Percentiles rank a stretch among this genome's conserved stretches.
These are phyloP conservation scores for Pygmarrhopalites habei DNA, from an alignment of 1,140 invertebrate genomes.

Conservation along the genomic window DNA sequence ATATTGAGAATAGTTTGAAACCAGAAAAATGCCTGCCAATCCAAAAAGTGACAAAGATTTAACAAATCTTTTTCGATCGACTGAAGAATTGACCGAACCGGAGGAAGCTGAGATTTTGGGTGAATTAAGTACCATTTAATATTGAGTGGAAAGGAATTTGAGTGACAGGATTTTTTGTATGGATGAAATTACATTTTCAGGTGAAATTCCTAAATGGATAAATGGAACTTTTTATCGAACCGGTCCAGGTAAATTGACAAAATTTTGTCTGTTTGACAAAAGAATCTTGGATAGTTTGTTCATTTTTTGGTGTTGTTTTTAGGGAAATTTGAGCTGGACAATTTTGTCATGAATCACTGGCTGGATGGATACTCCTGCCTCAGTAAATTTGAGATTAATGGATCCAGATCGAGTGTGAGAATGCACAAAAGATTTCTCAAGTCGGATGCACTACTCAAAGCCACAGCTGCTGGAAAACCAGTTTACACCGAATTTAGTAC, in stretches of 20 bases:
- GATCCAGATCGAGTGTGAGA: slow-evolving; percentile 36
- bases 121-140: no score
- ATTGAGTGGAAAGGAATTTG: no score
- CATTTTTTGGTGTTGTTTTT: no score
- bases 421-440: slow-evolving; percentile 43
- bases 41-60: slow-evolving; percentile 13
- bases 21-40: background rate
- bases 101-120: slow-evolving; percentile 22
- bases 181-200: slow-evolving; percentile 1
- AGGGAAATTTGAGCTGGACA: slow-evolving; percentile 28
- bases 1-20: slow-evolving; percentile 1
- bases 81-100: slow-evolving; percentile 26
- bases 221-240: slow-evolving; percentile 8
- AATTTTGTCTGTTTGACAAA: no score
- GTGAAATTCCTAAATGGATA: slow-evolving; percentile 17
- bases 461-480: slow-evolving; percentile 41
- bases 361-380: slow-evolving; percentile 43
- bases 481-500: slow-evolving; percentile 48
- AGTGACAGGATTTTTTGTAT: no score
- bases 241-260: no score
- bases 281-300: no score
- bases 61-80: slow-evolving; percentile 24
- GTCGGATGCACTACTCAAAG: slow-evolving; percentile 45
- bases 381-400: slow-evolving; percentile 43
- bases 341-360: slow-evolving; percentile 29